Evolutionary conservation across 2,113 vertebrate species (phyloP).

Genomic region (Calidris pugnax): DNA sequence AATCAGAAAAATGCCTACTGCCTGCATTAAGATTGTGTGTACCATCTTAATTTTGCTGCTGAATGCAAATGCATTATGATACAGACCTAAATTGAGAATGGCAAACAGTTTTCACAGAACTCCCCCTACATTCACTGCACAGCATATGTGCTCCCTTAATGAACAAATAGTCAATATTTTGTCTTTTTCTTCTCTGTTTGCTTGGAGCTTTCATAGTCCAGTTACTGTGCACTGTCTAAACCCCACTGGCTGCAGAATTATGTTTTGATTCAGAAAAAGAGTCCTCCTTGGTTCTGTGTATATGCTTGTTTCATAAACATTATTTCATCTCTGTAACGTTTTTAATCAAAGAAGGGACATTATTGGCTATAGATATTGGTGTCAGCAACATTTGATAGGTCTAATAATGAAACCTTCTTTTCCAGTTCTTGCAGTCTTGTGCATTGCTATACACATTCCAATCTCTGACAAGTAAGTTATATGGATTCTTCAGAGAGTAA

Average conservation of each 20-base stretch:
- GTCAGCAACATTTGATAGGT: not conserved
- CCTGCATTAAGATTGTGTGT: not conserved
- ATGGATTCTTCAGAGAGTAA: not conserved
- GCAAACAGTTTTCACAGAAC: not conserved
- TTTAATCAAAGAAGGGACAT: not conserved
- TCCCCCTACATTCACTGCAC: not conserved
- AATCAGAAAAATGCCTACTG: not conserved
- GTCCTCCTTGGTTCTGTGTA: not conserved
- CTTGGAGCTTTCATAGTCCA: not conserved
- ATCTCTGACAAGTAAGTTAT: not conserved
- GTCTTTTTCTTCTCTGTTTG: not conserved
- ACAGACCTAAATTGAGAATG: not conserved
- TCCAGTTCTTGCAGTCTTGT: not conserved
- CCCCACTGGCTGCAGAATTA: not conserved
- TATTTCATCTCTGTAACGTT: not conserved
- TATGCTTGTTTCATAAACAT: not conserved
- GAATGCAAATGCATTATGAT: not conserved
- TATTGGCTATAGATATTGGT: not conserved
- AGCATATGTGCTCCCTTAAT: not conserved
- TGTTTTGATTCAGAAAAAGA: not conserved
- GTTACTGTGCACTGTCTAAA: not conserved
- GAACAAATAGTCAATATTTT: slow-evolving; percentile 10
- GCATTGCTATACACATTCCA: not conserved
- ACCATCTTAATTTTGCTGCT: not conserved
- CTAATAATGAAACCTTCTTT: not conserved